phyloP scores from a whole-genome alignment of 2,113 vertebrate genomes.

The Oreochromis niloticus region DNA sequence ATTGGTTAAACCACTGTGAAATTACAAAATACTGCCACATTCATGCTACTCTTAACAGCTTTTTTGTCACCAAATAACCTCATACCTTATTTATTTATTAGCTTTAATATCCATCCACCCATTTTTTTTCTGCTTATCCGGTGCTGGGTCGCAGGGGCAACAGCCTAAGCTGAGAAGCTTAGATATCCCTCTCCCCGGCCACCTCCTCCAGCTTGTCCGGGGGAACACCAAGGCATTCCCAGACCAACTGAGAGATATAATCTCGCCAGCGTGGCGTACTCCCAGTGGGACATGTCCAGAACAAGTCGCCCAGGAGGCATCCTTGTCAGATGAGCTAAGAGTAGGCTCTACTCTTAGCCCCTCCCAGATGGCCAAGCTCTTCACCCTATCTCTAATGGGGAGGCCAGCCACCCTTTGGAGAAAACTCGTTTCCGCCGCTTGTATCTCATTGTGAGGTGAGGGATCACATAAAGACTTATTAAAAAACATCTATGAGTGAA shows the following conservation, averaged over 20 bases:
- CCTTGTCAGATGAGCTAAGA: background rate
- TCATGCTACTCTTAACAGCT: background rate
- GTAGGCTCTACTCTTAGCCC: background rate
- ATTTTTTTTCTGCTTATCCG: background rate
- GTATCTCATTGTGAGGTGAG: background rate
- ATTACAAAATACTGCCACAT: background rate
- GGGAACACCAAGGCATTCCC: background rate
- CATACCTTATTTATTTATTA: background rate
- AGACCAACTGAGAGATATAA: background rate
- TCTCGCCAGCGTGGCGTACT: background rate
- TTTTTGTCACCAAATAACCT: background rate
- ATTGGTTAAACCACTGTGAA: background rate
- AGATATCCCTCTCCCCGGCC: background rate
- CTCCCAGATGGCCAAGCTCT: background rate
- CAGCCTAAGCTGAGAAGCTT: background rate
- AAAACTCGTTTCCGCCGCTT: background rate
- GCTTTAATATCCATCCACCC: background rate
- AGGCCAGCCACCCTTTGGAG: background rate
- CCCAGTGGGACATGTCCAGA: background rate
- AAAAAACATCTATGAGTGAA: background rate
- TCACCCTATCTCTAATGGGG: background rate
- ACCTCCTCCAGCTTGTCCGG: background rate
- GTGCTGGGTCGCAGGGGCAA: background rate
- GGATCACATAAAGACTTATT: background rate
- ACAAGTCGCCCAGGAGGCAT: background rate